phyloP scores from a whole-genome alignment of 2,888 invertebrate genomes.

The Sepioteuthis lessoniana region DNA sequence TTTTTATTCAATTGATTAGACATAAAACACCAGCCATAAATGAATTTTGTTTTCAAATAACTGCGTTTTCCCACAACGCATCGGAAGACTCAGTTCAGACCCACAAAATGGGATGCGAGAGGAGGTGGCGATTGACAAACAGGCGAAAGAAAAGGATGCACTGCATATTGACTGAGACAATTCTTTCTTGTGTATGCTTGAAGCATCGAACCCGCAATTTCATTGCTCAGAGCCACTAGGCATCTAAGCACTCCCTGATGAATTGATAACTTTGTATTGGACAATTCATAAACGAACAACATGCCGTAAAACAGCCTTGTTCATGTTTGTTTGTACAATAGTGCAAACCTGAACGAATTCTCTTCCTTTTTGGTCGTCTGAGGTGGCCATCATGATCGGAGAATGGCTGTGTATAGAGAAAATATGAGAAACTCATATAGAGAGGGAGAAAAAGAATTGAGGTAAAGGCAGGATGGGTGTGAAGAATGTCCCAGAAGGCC shows the following conservation, averaged over 20 bases:
- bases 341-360: neutral
- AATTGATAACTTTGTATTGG: neutral
- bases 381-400: neutral
- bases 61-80: neutral
- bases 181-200: neutral
- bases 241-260: neutral
- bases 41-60: too few relatives aligned
- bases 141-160: neutral
- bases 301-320: neutral
- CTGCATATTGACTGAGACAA: neutral
- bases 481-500: neutral
- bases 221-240: neutral
- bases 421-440: neutral
- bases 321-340: neutral
- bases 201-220: neutral
- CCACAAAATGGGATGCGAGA: neutral
- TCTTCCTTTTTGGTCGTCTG: neutral
- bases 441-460: neutral
- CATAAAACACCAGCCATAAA: too few relatives aligned
- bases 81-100: neutral
- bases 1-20: too few relatives aligned
- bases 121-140: neutral
- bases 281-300: neutral
- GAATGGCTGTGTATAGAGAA: neutral
- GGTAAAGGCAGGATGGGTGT: neutral